These are phyloP conservation scores for Pangasius sanitwongsei DNA, from an alignment of 2,797 vertebrate genomes.

Conservation along the genomic window DNA sequence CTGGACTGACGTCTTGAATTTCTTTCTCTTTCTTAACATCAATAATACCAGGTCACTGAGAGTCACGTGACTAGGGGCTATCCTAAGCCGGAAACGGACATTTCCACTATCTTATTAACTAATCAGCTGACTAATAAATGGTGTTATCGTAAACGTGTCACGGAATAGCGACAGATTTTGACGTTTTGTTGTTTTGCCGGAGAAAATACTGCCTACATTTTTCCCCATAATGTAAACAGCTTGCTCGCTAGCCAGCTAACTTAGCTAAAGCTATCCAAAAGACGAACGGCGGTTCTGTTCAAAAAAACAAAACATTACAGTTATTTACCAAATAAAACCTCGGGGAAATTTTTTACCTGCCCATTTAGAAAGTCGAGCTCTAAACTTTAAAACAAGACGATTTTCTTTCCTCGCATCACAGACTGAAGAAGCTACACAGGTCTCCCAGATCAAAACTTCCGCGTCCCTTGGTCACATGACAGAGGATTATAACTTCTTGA, in stretches of 20 bases:
- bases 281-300: neutral
- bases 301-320: neutral
- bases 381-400: neutral
- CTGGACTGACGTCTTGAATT: neutral
- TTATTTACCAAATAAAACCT: neutral
- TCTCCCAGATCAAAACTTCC: conserved; percentile 51
- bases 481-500: neutral
- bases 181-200: too few species aligned
- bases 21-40: neutral
- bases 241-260: neutral
- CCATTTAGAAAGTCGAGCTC: conserved; percentile 57
- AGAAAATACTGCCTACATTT: neutral
- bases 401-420: neutral
- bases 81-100: neutral
- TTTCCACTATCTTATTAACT: too few species aligned
- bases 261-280: neutral
- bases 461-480: conserved; percentile 47
- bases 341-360: conserved; percentile 67
- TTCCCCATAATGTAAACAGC: neutral
- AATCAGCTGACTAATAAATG: neutral
- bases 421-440: neutral
- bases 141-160: neutral
- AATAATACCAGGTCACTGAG: neutral
- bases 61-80: neutral
- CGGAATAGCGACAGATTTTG: neutral